These are phyloP conservation scores for Aphelenchoides fujianensis DNA, from an alignment of 1,140 invertebrate genomes.

Conservation along the genomic window DNA sequence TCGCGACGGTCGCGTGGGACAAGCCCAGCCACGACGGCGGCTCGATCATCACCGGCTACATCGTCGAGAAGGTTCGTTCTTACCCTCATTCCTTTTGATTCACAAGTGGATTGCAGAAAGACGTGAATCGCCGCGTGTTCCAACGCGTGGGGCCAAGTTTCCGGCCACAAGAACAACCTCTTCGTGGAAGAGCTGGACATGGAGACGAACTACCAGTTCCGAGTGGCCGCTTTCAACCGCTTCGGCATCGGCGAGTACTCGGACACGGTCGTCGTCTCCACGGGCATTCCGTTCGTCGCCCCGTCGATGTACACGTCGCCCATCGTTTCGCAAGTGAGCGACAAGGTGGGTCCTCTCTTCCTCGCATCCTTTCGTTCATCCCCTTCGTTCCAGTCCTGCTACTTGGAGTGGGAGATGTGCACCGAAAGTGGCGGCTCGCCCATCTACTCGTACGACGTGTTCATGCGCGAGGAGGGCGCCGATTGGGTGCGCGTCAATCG, in stretches of 20 bases:
- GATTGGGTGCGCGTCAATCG: slow-evolving; percentile 74
- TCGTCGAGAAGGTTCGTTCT: slow-evolving; percentile 90
- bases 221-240: slow-evolving; percentile 55
- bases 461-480: slow-evolving; percentile 76
- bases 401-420: slow-evolving; percentile 87
- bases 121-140: slow-evolving; percentile 74
- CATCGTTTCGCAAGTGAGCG: not conserved
- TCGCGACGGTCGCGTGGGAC: slow-evolving; percentile 90
- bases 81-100: too few relatives aligned
- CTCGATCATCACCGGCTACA: slow-evolving; percentile 85
- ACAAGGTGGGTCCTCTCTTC: not conserved
- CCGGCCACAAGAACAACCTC: slow-evolving; percentile 37
- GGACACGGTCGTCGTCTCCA: slow-evolving; percentile 39
- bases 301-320: slow-evolving; percentile 27
- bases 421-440: slow-evolving; percentile 85
- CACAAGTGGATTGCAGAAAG: too few relatives aligned
- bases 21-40: slow-evolving; percentile 87
- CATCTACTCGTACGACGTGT: slow-evolving; percentile 92
- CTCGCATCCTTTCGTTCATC: not conserved
- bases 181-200: slow-evolving; percentile 55
- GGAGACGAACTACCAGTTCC: slow-evolving; percentile 53
- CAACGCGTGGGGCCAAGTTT: slow-evolving; percentile 50
- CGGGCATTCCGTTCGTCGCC: slow-evolving; percentile 54
- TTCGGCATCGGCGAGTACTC: slow-evolving; percentile 54
- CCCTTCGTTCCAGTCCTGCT: slow-evolving; percentile 3